phyloP scores from a whole-genome alignment of 2,888 invertebrate species.

The Tethea ocularis region DNA sequence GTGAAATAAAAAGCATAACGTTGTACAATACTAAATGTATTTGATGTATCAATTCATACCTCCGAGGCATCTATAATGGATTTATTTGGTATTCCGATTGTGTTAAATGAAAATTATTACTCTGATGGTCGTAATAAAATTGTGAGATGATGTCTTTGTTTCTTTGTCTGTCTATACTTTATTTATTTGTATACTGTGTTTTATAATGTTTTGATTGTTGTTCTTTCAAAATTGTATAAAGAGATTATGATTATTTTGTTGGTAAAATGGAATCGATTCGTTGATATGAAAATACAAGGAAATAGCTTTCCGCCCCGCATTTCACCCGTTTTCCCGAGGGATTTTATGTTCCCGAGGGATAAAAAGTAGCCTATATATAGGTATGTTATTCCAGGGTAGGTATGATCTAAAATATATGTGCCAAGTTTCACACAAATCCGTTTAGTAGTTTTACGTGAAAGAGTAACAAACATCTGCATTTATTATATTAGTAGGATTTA shows the following conservation, averaged over 20 bases:
- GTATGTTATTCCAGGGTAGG: too few species aligned
- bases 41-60: slow-evolving; percentile 66
- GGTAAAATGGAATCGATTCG: not conserved
- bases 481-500: too few species aligned
- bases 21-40: slow-evolving; percentile 60
- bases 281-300: not conserved
- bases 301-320: too few species aligned
- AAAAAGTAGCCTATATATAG: too few species aligned
- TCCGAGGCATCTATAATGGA: slow-evolving; percentile 54
- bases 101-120: slow-evolving; percentile 55
- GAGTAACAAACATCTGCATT: too few species aligned
- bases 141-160: slow-evolving; percentile 29
- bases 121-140: slow-evolving; percentile 30
- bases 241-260: not conserved
- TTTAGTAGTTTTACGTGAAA: too few species aligned
- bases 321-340: too few species aligned
- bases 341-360: too few species aligned
- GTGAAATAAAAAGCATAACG: slow-evolving; percentile 68
- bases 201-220: not conserved
- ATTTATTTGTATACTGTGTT: not conserved
- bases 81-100: slow-evolving; percentile 53
- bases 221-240: not conserved
- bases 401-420: too few species aligned
- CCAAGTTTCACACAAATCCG: too few species aligned
- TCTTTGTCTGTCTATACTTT: slow-evolving; percentile 20